Evolutionary conservation across 2,113 vertebrate genomes (phyloP).

Genomic region (Sylvilagus bachmani): DNA sequence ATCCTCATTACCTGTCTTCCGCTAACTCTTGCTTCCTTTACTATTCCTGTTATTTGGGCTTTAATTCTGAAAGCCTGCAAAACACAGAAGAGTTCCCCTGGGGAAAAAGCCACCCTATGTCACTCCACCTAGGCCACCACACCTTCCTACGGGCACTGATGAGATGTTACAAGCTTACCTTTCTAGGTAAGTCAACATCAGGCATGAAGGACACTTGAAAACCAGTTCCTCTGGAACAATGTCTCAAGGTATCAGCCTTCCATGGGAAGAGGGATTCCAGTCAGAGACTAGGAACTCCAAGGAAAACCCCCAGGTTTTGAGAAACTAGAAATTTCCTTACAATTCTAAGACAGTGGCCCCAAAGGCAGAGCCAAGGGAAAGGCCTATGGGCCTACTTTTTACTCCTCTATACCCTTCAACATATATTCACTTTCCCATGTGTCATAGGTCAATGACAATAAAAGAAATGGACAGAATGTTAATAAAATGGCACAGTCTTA

Average conservation of each 20-base stretch:
- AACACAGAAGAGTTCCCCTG: not conserved
- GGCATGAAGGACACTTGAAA: not conserved
- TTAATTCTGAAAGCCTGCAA: conserved; percentile 17
- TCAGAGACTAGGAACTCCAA: not conserved
- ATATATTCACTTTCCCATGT: not conserved
- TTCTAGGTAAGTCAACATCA: not conserved
- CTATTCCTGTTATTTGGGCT: not conserved
- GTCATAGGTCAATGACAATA: not conserved
- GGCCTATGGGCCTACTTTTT: not conserved
- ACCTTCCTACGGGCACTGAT: not conserved
- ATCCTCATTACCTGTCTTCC: not conserved
- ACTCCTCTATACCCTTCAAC: not conserved
- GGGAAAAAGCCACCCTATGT: not conserved
- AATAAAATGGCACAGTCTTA: too few relatives aligned
- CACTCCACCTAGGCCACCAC: not conserved
- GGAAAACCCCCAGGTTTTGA: not conserved
- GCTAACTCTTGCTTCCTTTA: not conserved
- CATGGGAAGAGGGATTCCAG: not conserved
- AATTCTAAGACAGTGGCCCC: conserved; percentile 12
- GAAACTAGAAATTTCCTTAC: not conserved
- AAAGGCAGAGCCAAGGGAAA: not conserved
- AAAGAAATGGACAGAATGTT: not conserved
- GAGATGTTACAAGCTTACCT: not conserved
- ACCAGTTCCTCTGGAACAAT: not conserved
- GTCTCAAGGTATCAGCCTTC: not conserved